Base-by-base conservation (phyloP, 1,140 invertebrate genomes). In the Lepidurus arcticus region DNA sequence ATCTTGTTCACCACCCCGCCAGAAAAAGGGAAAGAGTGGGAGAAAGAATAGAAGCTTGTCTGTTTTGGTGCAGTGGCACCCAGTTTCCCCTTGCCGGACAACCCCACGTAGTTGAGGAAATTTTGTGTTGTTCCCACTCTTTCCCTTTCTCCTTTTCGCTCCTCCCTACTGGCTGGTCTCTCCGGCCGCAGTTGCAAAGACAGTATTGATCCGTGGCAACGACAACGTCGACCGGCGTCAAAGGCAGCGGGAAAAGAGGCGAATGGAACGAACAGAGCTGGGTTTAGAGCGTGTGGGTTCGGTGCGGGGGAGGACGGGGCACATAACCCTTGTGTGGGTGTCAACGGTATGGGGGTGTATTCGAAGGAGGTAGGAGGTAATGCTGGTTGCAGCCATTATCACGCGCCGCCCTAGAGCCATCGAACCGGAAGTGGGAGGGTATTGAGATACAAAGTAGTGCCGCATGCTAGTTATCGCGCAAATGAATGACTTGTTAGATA, bases 341-440 rank as follows among this genome's bases (percentile, higher is more conserved):
- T 65, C 53, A 65, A 65, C 53, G 53, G 53, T n/a, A 65, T 65
- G 53, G 53, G 53, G 53, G 53, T 65, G 13, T 65, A 65, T 65
- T 21, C 21, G 53, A 65, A 65, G 53, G 53, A 16, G 53, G 53
- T 13, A 65, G 13, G 53, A 65, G 53, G 53, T 65, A 65, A 65
- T 65, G 53, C 53, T 65, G 53, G 53, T 65, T 65, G 9, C 53
- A 65, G 53, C 53, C 53, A 65, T 65, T 65, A 65, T 65, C 53
- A 65, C 53, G 53, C 53, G 53, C 53, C 53, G 53, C 53, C 53
- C 53, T 16, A 7, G 53, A 65, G 21, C 53, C 53, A 65, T 65
- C 53, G 16, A 16, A 65, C 53, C 53, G 53, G 53, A 65, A 65
- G 53, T 65, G 53, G 53, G 53, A n/a, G 53, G 53, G 53, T 65